phyloP scores from a whole-genome alignment of 2,888 invertebrate species.

The Sinotaia quadrata region DNA sequence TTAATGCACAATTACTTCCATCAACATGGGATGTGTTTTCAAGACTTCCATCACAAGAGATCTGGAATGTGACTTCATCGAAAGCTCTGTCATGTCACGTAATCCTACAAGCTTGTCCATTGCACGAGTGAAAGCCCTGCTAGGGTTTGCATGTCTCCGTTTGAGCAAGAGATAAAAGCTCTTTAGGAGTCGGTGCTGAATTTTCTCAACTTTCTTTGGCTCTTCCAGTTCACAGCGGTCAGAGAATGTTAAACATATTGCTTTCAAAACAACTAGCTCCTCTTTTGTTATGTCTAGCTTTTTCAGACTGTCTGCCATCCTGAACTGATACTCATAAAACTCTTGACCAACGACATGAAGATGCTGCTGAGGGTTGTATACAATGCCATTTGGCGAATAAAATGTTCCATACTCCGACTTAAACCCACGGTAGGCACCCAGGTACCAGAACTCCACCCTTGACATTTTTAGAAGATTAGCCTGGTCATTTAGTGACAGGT shows the following conservation, averaged over 20 bases:
- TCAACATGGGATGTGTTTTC: neutral
- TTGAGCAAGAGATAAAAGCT: constrained; percentile 5
- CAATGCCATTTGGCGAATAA: constrained; percentile 20
- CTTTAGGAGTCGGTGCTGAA: constrained; percentile 24
- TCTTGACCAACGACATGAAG: constrained; percentile 25
- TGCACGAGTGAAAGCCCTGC: neutral
- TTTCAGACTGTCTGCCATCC: constrained; percentile 21
- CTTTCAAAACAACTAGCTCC: constrained; percentile 28
- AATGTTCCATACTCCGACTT: constrained; percentile 17
- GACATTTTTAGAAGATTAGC: neutral
- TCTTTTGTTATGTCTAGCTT: constrained; percentile 17
- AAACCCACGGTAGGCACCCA: constrained; percentile 20
- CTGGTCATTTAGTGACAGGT: neutral
- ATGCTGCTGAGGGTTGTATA: constrained; percentile 22
- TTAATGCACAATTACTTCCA: too few species aligned
- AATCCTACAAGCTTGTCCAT: neutral
- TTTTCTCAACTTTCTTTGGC: constrained; percentile 24
- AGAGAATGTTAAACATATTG: constrained; percentile 27
- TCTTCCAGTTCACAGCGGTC: constrained; percentile 25
- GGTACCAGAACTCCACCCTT: neutral
- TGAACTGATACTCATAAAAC: constrained; percentile 25
- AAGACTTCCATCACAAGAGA: neutral
- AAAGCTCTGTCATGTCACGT: neutral
- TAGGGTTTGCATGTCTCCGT: neutral
- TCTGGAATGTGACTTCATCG: neutral